A percentile compares a stretch with the other conserved stretches of the same genome.
Evolutionary conservation across 2,113 vertebrate genomes (phyloP).

Genomic region (Megatriorchis doriae): DNA sequence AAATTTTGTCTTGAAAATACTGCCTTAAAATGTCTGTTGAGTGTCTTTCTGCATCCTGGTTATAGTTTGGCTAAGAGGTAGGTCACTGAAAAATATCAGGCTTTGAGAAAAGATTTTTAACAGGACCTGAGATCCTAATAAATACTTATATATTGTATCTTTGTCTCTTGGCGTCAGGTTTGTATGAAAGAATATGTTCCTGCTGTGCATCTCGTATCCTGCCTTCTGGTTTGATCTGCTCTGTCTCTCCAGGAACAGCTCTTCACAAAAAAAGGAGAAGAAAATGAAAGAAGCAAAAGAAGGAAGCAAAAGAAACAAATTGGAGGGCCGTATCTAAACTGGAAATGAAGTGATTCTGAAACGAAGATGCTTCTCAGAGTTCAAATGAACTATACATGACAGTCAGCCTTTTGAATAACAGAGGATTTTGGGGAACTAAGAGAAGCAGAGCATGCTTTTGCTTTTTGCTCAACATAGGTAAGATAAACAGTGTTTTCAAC

Average conservation of each 20-base stretch:
- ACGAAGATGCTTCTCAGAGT: not conserved
- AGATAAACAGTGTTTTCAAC: not conserved
- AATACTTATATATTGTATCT: not conserved
- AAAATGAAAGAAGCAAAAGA: not conserved
- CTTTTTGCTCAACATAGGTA: not conserved
- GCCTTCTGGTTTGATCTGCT: not conserved
- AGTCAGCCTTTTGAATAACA: not conserved
- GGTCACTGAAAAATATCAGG: not conserved
- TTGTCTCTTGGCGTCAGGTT: not conserved
- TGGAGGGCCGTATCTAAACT: not conserved
- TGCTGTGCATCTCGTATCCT: not conserved
- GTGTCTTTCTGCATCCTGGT: not conserved
- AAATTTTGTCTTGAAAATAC: not conserved
- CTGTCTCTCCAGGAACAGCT: not conserved
- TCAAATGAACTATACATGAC: not conserved
- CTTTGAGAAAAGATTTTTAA: not conserved
- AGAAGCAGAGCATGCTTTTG: not conserved
- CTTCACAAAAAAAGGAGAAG: not conserved
- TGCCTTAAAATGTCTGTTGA: not conserved
- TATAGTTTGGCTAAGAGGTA: not conserved
- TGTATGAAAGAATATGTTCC: not conserved
- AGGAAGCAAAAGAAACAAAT: not conserved
- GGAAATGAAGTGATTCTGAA: not conserved
- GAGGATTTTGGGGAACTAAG: not conserved
- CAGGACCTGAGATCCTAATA: not conserved